Base-by-base conservation (phyloP, 92 coral and sea anemone genomes). In the Actinernus sp. region DNA sequence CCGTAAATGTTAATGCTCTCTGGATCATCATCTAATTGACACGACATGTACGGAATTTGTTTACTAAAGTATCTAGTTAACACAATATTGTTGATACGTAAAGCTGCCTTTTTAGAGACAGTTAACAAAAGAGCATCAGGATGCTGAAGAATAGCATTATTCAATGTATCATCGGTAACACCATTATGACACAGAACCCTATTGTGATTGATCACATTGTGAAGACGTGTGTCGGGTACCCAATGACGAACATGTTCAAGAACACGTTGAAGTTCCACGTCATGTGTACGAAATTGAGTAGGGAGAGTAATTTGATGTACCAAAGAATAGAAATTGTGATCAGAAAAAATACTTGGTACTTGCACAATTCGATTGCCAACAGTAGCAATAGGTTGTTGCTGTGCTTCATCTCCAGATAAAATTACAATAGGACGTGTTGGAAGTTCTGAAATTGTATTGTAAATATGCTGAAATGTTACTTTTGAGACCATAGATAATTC, bases 401-500 rank as follows among this genome's bases (percentile, higher is more conserved):
- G 41, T 14, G 8, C 14, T 34, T 34, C 41, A 34, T 34, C 41
- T 6, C 41, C 41, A 6, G 41, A 6, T 34, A 14, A 6, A 34
- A 34, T 6, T 14, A 34, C 14, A 34, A 34, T 14, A 6, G 41
- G 41, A 6, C 41, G 6, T 6, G 6, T 6, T 6, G 6, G 6
- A 34, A 34, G 41, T 6, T 6, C 6, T 6, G 6, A 14, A 14
- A 34, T 6, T 14, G 41, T 34, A 14, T 6, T 6, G 8, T 6
- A 6, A 14, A 34, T 14, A 34, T 34, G 41, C 6, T 34, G 41
- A 34, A 34, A 34, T 6, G 14, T 34, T 34, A 6, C 14, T 34
- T 34, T 26, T 6, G 65, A 25, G 7, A 78, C 41, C 85, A 78
- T 78, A 0, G 85, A 78, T 0, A 70, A 27, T 47, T 79, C 86